Conservation (phyloP, 2,888 invertebrate genomes). For the Stratiomys singularior region DNA sequence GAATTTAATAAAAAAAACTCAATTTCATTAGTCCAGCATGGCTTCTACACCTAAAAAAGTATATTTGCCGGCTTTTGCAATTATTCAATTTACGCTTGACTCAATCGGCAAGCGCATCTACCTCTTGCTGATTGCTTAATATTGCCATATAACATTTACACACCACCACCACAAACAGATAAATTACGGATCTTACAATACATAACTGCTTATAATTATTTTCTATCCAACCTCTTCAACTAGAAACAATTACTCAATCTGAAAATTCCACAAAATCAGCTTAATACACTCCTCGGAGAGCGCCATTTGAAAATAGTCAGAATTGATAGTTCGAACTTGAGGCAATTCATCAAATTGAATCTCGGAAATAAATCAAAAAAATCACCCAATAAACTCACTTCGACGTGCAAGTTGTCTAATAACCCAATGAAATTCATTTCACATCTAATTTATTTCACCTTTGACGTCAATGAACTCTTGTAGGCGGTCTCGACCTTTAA, state of each 20-base stretch:
- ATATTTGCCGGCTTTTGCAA: too few species aligned
- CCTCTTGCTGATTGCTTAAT: neutral
- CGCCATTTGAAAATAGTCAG: neutral
- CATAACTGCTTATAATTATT: neutral
- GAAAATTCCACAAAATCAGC: neutral
- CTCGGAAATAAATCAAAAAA: conserved; percentile 15
- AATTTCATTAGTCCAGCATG: too few species aligned
- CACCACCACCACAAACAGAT: neutral
- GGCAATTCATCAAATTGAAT: conserved; percentile 30
- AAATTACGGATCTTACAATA: conserved; percentile 8
- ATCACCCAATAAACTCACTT: conserved; percentile 6
- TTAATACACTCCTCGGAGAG: neutral
- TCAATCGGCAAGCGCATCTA: neutral
- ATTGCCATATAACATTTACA: neutral
- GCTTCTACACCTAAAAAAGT: neutral
- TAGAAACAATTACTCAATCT: conserved; percentile 5
- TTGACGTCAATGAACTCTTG: conserved; percentile 44
- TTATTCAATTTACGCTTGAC: too few species aligned
- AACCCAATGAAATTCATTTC: conserved; percentile 13
- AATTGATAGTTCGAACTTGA: conserved; percentile 10
- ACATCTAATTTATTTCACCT: conserved; percentile 38
- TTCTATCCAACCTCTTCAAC: neutral
- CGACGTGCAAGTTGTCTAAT: conserved; percentile 7
- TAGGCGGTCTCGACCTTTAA: conserved; percentile 45
- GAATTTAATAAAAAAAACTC: too few species aligned